Evolutionary conservation across 1,140 invertebrate genomes (phyloP), one percentile per base, ranked within the genome.

Genomic region (Conus ventricosus): DNA sequence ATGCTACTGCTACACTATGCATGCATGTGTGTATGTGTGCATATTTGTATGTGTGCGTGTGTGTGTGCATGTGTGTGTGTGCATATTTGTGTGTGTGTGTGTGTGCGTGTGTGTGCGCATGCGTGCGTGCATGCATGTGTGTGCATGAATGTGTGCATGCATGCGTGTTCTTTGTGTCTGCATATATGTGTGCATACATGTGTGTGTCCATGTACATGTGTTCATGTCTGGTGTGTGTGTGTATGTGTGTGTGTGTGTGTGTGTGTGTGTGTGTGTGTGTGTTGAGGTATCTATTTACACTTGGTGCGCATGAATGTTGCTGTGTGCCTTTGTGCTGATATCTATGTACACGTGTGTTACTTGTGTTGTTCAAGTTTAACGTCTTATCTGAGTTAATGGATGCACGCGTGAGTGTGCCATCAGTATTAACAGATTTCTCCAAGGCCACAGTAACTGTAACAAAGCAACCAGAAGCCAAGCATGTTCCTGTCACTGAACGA

Each of bases 191-290:
- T 75, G 39, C 81, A 75, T 78, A n/a, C 81, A 23, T 80, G 67
- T 87, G 67, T 80, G 67, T 87, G 86, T 87, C 20, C 81, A 39
- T 55, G 54, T 71, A n/a, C 17, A 39, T 39, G 39, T 39, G 39
- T 39, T 39, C 39, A 39, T 39, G 39, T 39, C 39, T 39, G 39
- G 39, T 39, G 39, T 87, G 75, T 75, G 39, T 87, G 86, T 78
- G 71, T 87, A 4, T 80, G 67, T 87, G 67, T 80, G 67, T 87
- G 86, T 87, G 54, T 87, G 75, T 55, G 54, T 71, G 63, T 53
- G 39, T 39, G 39, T 39, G 39, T 3, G 39, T 3, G 39, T 39
- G 39, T 39, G 39, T 39, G 39, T 39, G 39, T 39, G 39, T 39
- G 0, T 39, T 39, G 39, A 39, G 39, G 39, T 39, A 39, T 39